Evolutionary conservation across 2,113 vertebrate genomes (phyloP), one percentile per base, ranked within the genome.

Genomic region (Saccopteryx leptura): DNA sequence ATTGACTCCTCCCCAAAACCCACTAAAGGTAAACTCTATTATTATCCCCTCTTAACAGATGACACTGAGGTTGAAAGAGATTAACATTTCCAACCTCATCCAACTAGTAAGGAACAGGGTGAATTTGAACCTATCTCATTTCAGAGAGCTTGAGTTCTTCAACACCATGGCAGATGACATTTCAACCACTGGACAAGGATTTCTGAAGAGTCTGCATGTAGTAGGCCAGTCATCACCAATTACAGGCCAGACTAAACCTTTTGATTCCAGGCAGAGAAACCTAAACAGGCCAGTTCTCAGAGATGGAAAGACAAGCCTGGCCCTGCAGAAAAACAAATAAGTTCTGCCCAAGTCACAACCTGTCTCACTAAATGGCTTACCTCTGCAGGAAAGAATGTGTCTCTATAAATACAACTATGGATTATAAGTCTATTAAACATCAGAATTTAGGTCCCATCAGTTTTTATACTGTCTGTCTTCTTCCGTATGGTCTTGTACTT

Each of bases 241-340:
- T 72, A 68, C 1, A 1, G 24, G 58, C 31, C 60, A 11, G 18
- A 52, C 14, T 76, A 90, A 93, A 81, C n/a, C 60, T 95, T 89
- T 66, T 71, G 60, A 72, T 93, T 72, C 48, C 52, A 87, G 69
- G 75, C 66, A 71, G 33, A 71, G 66, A 84, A 88, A 96, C 96
- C 85, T 78, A 52, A 93, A 84, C 96, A 85, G 76, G 95, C 93
- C 81, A 92, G 94, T 96, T 95, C 88, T 95, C 71, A 60, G 33
- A 31, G 71, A 88, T 65, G 89, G 46, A 48, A 82, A 96, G 9
- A 71, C 61, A 72, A 68, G 61, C 90, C 80, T 63, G 56, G 94
- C 18, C 87, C 54, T 90, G 66, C 71, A 85, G 56, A 91, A 93
- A 88, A 92, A 75, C 48, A 60, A 90, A 68, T 61, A 84, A 83